Conservation (phyloP, 1,140 invertebrate genomes). For the Danaus plexippus region DNA sequence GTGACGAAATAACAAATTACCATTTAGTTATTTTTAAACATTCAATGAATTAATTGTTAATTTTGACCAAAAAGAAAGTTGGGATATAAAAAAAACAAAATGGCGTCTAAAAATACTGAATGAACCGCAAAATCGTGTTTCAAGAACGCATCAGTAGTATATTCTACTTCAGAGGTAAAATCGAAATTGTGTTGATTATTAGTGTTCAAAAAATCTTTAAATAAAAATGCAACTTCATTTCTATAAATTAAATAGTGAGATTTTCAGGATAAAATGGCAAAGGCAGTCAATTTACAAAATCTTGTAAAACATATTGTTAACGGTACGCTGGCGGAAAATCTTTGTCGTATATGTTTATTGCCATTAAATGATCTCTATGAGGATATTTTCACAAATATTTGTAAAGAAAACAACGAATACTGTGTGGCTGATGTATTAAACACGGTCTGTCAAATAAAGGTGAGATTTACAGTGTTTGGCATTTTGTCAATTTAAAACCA, state of each 20-base stretch:
- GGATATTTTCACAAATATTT: constrained; percentile 46
- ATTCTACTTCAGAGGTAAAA: constrained; percentile 25
- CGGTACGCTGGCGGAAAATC: constrained; percentile 42
- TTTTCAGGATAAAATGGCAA: constrained; percentile 33
- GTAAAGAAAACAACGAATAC: constrained; percentile 44
- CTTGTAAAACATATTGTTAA: constrained; percentile 51
- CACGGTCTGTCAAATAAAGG: constrained; percentile 42
- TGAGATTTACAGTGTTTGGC: constrained; percentile 21
- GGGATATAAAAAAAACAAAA: constrained; percentile 3
- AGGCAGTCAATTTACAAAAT: constrained; percentile 33
- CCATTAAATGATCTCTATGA: constrained; percentile 35
- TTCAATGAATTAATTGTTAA: too few relatives aligned
- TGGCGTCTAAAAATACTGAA: constrained; percentile 16
- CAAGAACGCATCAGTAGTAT: constrained; percentile 39
- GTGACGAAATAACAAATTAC: too few relatives aligned
- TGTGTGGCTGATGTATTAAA: constrained; percentile 47
- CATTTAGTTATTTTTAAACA: too few relatives aligned
- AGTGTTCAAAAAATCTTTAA: not conserved
- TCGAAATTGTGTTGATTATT: constrained; percentile 16
- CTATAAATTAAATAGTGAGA: constrained; percentile 1
- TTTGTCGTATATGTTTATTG: constrained; percentile 48
- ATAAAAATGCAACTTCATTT: constrained; percentile 6
- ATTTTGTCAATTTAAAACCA: not conserved
- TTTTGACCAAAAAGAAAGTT: too few relatives aligned
- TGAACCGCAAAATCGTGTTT: constrained; percentile 13